Evolutionary conservation across 2,888 invertebrate species (phyloP), one percentile per base, ranked within the genome.

Genomic region (Clitarchus hookeri): DNA sequence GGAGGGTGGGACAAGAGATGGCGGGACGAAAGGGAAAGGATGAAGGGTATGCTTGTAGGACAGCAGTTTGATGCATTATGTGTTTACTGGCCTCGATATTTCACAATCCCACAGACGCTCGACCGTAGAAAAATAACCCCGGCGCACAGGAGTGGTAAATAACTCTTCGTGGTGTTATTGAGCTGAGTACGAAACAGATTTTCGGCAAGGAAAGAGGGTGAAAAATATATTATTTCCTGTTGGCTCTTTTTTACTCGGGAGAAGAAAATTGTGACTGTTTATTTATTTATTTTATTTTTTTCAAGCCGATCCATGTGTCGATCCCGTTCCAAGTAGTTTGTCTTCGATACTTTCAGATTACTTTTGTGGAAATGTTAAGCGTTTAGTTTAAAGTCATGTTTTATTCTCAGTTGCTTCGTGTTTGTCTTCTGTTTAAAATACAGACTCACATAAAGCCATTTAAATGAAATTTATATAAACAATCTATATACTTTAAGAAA

Each of bases 41-140:
- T 65, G 65, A 65, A 16, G 48, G 48, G 16, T 48, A 65, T 65
- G 65, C n/a, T 65, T n/a, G 65, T 65, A 65, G 23, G 65, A 23
- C 65, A 65, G 65, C 13, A 65, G 65, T 65, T 65, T 65, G 65
- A 65, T 65, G 65, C 65, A 65, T 65, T 6, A n/a, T 19, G 12
- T 65, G 65, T 65, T 65, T 65, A 65, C 65, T n/a, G n/a, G 65
- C 65, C 65, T 65, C 65, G 65, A 65, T 65, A 65, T 65, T 65
- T 65, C 65, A 65, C 65, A 65, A n/a, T n/a, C 65, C 65, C 65
- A 19, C 65, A 65, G 65, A 65, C 65, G 16, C 65, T 65, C 16
- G 65, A 6, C 65, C 23, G 19, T 11, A 19, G 65, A 65, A 65
- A 65, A 65, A 65, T 65, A 65, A n/a, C 65, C 65, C 65, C n/a